Base-by-base conservation (phyloP, 1,140 invertebrate species). In the Lucilia sericata region DNA sequence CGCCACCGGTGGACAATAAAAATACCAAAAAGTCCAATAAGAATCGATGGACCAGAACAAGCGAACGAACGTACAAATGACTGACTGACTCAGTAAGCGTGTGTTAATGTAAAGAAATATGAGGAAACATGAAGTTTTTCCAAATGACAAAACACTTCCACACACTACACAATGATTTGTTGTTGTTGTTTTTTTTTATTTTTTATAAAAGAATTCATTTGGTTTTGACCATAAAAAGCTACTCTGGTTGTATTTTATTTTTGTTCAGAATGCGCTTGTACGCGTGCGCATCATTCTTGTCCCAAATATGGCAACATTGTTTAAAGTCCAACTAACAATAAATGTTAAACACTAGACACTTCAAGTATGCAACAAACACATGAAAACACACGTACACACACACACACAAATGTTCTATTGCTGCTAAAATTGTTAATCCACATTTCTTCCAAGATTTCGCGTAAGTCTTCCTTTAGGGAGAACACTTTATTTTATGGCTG, bases 221-320 rank as follows among this genome's bases (percentile, higher is more conserved):
- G 19, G n/a, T 70, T 70, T 70, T 70, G n/a, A 70, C 65, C 65
- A 70, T 70, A 70, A 70, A 70, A 70, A 21, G n/a, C 65, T 55
- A 12, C 17, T 42, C 42, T 55, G 12, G 51, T n/a, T 55, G 51
- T 55, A 2, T 70, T 70, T 70, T 60, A 21, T 70, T 70, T 70
- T 70, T 21, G 65, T 21, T 25, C 25, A 70, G 21, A 17, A 21
- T 42, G 47, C 76, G 76, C 76, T 49, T 21, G 47, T 80, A 49
- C 76, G 76, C 76, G 76, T 80, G 76, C 76, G 76, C 76, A 80
- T 80, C 76, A 80, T 80, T 70, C 42, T 49, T 80, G 47, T 80
- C 42, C 76, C 76, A 80, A 80, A 80, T 80, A 80, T 80, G 76
- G 42, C 76, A 80, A 80, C 42, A 49, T 80, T 80, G 42, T 49